Base-by-base conservation (phyloP, 2,888 invertebrate genomes). In the Malacosoma neustria region DNA sequence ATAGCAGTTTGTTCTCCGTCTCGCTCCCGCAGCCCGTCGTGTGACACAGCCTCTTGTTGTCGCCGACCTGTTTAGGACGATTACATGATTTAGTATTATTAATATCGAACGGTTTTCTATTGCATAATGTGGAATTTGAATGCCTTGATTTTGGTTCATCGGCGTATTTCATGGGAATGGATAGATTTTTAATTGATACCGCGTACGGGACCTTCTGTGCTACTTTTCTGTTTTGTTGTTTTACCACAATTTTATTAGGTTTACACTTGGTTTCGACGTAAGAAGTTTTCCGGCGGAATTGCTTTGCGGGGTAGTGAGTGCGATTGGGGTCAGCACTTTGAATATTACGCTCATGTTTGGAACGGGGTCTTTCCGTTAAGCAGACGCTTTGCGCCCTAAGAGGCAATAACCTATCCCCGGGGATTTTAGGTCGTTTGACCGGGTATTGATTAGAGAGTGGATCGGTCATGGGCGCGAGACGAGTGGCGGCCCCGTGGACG, bases 1-100 rank as follows among this genome's bases (percentile, higher is more conserved):
- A 67, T 66, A 89, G 64, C 65, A 86, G 63, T 59, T 73, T 79
- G 70, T 86, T 87, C 66, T 84, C 75, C 54, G 85, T 87, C 72
- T 75, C 85, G 66, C 68, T 82, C 62, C 72, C 75, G 54, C 73
- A 52, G 57, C 59, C 46, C 48, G 59, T 52, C 43, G 64, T 62
- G 48, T 77, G 62, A 54, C 82, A 82, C 76, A 77, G 73, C 75
- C 76, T 80, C 80, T 71, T 76, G 65, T 71, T 68, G 55, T 72
- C 74, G 64, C 66, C 61, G 65, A 76, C 84, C 82, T 82, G 82
- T 80, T 73, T 77, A 56, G 68, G 61, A 60, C 65, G 67, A 75
- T 75, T 73, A 76, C 49, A 65, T 56, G 46, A 58, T 61, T 80
- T 81, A 72, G 72, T 71, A 67, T 63, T 75, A 61, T 70, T 73